Base-by-base conservation (phyloP, 35 echinoderm and acorn worm species). In the Antedon bifida region DNA sequence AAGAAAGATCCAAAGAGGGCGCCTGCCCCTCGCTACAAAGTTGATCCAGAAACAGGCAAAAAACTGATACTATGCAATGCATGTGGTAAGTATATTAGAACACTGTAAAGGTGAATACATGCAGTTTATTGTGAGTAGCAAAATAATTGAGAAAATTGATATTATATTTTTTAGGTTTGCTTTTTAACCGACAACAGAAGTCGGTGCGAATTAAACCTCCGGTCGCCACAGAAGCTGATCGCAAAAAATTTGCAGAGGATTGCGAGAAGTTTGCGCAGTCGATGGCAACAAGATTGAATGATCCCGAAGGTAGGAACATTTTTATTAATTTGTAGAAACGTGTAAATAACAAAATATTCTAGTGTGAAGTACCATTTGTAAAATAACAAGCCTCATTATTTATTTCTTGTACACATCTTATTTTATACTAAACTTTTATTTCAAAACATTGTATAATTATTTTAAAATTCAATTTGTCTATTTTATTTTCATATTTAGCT, bases 41-140 rank as follows among this genome's bases (percentile, higher is more conserved):
- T 89, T 30, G 90, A 92, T 30, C 93, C 90, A 0, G 82, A 91
- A 32, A 89, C 90, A 23, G 82, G 89, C 35, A 92, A 88, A 51
- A 85, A 82, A 33, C 82, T 92, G 29, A 89, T 80, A 9, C 85
- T 96, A 12, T 96, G 93, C 64, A 96, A 96, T 92, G 93, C 93
- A 0, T 92, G 93, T 89, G 93, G 93, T 96, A 85, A 86, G 93
- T 46, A 33, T 31, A 5, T 3, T 0, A 16, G 5, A 35, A 32
- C 10, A 32, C 19, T 16, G 13, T 10, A 33, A 33, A 77, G 31
- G 30, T 32, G 5, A 33, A 77, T 5, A 75, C 8, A 75, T n/a
- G 30, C 26, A 29, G 26, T 31, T 56, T 56, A 56, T 56, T 56
- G 26, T 13, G 26, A 26, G 46, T 56, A 56, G 11, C 11, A 56